Evolutionary conservation across 2,888 invertebrate species (phyloP).

Genomic region (Taenaris catops): DNA sequence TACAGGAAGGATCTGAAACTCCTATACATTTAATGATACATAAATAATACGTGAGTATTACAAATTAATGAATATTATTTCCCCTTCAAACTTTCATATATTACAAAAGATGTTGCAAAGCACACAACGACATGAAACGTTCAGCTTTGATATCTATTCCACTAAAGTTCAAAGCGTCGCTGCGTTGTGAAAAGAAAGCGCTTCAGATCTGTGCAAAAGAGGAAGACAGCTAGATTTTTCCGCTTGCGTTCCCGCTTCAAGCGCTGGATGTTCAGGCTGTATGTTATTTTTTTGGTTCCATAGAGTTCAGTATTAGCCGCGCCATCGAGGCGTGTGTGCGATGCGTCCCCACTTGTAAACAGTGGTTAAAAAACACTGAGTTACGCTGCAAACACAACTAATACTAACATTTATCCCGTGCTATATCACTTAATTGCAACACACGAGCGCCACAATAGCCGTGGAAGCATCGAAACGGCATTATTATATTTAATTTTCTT

Average conservation of each 20-base stretch:
- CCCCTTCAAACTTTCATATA: neutral
- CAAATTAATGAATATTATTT: no score
- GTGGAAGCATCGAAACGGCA: no score
- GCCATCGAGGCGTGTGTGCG: constrained; percentile 48
- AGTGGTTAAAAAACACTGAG: constrained; percentile 36
- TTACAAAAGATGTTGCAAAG: neutral
- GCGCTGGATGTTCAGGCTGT: constrained; percentile 34
- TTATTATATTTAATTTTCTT: no score
- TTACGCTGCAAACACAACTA: constrained; percentile 35
- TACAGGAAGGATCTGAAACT: no score
- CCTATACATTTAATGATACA: no score
- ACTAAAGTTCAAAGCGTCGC: no score
- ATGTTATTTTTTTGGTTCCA: constrained; percentile 47
- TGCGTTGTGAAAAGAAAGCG: constrained; percentile 37
- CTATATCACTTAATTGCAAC: no score
- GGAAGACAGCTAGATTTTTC: constrained; percentile 47
- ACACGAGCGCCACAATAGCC: no score
- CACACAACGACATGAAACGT: no score
- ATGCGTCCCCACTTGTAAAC: constrained; percentile 37
- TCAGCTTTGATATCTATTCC: no score
- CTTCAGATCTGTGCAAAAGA: constrained; percentile 26
- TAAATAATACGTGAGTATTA: no score
- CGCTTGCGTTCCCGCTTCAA: constrained; percentile 42
- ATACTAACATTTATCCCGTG: constrained; percentile 36
- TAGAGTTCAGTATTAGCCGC: constrained; percentile 54